Evolutionary conservation across 2,113 vertebrate species (phyloP).

Genomic region (Anser cygnoides): DNA sequence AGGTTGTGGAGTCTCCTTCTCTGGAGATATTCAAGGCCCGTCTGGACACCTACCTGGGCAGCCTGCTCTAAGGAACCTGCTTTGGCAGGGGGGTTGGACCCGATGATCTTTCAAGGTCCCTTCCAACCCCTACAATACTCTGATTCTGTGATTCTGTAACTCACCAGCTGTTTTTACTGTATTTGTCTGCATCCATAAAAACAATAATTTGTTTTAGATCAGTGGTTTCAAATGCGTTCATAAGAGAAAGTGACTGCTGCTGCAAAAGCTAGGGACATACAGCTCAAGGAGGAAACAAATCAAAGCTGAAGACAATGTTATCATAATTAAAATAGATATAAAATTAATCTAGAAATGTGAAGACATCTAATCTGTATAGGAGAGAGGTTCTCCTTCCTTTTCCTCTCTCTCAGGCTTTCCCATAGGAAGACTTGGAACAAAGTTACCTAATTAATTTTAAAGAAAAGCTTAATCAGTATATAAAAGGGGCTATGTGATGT

Average conservation of each 20-base stretch:
- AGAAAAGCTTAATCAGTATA: not conserved
- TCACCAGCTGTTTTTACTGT: not conserved
- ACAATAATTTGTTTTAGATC: not conserved
- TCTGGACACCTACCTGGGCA: too few relatives aligned
- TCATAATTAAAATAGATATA: not conserved
- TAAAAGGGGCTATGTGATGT: not conserved
- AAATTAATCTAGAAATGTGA: not conserved
- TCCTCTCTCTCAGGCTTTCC: not conserved
- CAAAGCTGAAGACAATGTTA: not conserved
- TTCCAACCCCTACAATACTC: too few relatives aligned
- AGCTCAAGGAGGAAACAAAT: not conserved
- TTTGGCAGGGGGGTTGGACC: too few relatives aligned
- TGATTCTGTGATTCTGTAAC: not conserved
- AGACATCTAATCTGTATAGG: not conserved
- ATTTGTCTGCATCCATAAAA: not conserved
- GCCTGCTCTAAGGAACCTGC: too few relatives aligned
- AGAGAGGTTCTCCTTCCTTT: not conserved
- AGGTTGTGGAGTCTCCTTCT: too few relatives aligned
- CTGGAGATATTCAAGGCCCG: too few relatives aligned
- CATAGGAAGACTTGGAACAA: not conserved
- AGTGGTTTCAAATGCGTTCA: not conserved
- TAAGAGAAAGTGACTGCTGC: not conserved
- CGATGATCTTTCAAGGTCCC: too few relatives aligned
- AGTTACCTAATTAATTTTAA: not conserved
- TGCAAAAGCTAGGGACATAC: not conserved